Evolutionary conservation across 2,113 vertebrate genomes (phyloP).

Genomic region (Poeciliopsis occidentalis): DNA sequence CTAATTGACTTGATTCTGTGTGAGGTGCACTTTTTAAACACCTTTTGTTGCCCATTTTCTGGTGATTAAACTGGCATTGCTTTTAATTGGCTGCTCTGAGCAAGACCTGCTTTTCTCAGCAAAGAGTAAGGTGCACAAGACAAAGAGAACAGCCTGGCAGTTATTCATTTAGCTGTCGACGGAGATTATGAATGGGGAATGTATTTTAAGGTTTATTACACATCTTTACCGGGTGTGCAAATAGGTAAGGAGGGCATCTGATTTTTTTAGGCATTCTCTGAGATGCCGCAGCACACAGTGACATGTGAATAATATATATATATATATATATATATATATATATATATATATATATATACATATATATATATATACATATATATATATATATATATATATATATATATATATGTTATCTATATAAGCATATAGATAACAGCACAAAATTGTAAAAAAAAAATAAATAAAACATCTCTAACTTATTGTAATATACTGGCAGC

Average conservation of each 20-base stretch:
- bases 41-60: slow-evolving; percentile 69
- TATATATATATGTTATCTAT: too few species aligned
- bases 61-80: slow-evolving; percentile 68
- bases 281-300: not conserved
- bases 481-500: too few species aligned
- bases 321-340: too few species aligned
- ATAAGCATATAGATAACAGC: too few species aligned
- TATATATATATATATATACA: too few species aligned
- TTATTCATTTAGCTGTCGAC: not conserved
- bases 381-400: too few species aligned
- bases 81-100: slow-evolving; percentile 68
- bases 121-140: slow-evolving; percentile 24
- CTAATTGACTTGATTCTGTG: slow-evolving; percentile 72
- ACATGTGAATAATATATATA: not conserved
- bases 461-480: too few species aligned
- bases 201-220: not conserved
- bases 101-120: slow-evolving; percentile 52
- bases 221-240: too few species aligned
- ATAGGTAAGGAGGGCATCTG: not conserved
- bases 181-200: not conserved
- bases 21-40: slow-evolving; percentile 73
- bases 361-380: too few species aligned
- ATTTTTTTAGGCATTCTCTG: not conserved
- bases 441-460: too few species aligned
- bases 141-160: not conserved